Evolutionary conservation across 2,113 vertebrate species (phyloP), one percentile per base, ranked within the genome.

Genomic region (Capricornis sumatraensis): DNA sequence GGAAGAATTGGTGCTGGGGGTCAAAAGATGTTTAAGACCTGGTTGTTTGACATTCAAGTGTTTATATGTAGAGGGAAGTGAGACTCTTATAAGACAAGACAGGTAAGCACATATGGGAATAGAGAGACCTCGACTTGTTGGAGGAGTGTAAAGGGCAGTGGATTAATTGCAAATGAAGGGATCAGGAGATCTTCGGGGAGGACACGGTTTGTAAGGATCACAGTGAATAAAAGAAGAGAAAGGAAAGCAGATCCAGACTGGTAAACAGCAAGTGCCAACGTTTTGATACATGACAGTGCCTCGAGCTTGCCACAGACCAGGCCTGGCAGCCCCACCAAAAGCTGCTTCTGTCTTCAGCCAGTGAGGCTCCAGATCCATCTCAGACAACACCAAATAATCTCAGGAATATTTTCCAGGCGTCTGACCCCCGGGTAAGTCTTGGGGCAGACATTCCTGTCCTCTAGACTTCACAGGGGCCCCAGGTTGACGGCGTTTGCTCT

Each of bases 331-430:
- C 33, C 60, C 45, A 27, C 78, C 21, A 71, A 91, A 96, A 97
- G 83, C 86, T 67, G 74, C 82, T 28, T 81, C 58, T 58, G 78
- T 82, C 60, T 79, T 94, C 91, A 95, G 97, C 52, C 96, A 55
- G 60, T 23, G 74, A 95, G 96, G 83, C 97, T 97, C 98, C 97
- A 97, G 55, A 91, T 96, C 87, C 95, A 89, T 97, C 91, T 94
- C 94, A 87, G 91, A 97, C 96, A 97, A 89, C 94, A 93, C 50
- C 55, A n/a, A 96, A 79, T 96, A 84, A 97, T 98, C 93, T 95
- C 82, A 97, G 97, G 97, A 98, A 98, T 98, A 96, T 97, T 95
- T 97, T 97, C 97, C 95, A 93, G 97, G 97, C 96, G 71, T 95
- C 93, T 85, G 95, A 96, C 96, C 97, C 96, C 78, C 52, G 79